phyloP scores from a whole-genome alignment of 2,113 vertebrate genomes.

The Plestiodon gilberti region DNA sequence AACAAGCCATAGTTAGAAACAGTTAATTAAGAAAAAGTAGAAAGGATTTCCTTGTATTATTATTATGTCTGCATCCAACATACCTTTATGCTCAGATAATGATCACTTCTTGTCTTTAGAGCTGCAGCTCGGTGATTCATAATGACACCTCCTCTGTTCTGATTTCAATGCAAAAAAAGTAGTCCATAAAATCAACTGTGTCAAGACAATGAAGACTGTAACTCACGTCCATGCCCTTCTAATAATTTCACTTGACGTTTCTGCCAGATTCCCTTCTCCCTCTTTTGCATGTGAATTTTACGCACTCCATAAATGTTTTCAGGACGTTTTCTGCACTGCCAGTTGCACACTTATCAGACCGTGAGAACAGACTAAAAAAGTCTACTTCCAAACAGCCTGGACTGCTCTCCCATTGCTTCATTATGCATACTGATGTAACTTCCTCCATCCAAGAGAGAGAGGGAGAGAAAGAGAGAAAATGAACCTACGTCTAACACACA shows the following conservation, averaged over 20 bases:
- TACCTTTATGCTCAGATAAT: constrained; percentile 81
- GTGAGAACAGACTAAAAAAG: constrained; percentile 71
- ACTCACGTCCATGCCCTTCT: constrained; percentile 1
- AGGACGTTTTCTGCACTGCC: background rate
- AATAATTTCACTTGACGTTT: constrained; percentile 29
- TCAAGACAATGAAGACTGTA: constrained; percentile 24
- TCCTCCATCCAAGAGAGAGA: constrained; percentile 70
- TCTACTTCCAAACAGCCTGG: constrained; percentile 52
- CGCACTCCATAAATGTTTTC: constrained; percentile 7
- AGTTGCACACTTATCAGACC: constrained; percentile 56
- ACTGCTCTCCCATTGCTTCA: constrained; percentile 71
- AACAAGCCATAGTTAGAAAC: background rate
- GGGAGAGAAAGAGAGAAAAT: constrained; percentile 60
- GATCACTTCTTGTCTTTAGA: constrained; percentile 67
- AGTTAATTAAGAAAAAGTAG: background rate
- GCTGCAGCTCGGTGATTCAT: constrained; percentile 79
- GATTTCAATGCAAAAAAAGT: constrained; percentile 12
- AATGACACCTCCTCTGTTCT: constrained; percentile 58
- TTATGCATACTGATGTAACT: constrained; percentile 78
- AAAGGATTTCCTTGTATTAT: background rate
- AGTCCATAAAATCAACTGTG: constrained; percentile 38
- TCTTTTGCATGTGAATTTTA: constrained; percentile 9
- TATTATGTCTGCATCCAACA: background rate
- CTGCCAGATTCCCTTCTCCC: constrained; percentile 3
- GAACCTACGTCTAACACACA: constrained; percentile 50